phyloP scores from a whole-genome alignment of 2,888 invertebrate species.

The Caenorhabditis sp. region DNA sequence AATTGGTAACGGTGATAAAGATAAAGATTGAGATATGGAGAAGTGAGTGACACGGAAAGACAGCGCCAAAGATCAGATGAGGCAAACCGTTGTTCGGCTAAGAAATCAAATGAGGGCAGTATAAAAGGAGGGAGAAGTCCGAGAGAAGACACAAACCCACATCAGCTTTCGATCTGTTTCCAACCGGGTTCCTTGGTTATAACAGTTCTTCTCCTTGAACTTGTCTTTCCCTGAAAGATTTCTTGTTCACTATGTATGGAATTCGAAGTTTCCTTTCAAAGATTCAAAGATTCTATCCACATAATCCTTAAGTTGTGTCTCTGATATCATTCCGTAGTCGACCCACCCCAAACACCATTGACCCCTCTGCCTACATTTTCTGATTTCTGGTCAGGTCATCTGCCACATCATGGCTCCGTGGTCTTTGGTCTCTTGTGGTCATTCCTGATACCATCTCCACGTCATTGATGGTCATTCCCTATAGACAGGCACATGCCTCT shows the following conservation, averaged over 20 bases:
- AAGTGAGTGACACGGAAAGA: conserved; percentile 2
- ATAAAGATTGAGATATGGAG: conserved; percentile 9
- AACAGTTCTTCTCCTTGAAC: no score
- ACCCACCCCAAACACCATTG: no score
- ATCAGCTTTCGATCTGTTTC: conserved; percentile 16
- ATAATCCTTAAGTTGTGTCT: no score
- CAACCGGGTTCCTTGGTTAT: no score
- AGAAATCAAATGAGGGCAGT: conserved; percentile 34
- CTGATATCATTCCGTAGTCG: no score
- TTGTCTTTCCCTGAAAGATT: no score
- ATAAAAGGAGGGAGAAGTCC: conserved; percentile 42
- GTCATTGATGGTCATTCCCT: background rate
- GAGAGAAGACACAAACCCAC: background rate
- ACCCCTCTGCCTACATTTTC: background rate
- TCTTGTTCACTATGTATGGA: no score
- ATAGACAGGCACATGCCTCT: background rate
- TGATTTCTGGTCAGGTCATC: background rate
- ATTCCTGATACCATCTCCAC: conserved; percentile 5
- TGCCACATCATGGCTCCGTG: background rate
- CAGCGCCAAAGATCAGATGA: conserved; percentile 33
- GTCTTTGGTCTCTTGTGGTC: background rate
- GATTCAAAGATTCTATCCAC: no score
- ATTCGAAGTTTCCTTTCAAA: no score
- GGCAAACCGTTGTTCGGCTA: conserved; percentile 20
- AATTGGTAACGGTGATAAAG: conserved; percentile 17